These are phyloP conservation scores for Gryon sp. DNA, from an alignment of 1,140 invertebrate genomes.

Conservation along the genomic window DNA sequence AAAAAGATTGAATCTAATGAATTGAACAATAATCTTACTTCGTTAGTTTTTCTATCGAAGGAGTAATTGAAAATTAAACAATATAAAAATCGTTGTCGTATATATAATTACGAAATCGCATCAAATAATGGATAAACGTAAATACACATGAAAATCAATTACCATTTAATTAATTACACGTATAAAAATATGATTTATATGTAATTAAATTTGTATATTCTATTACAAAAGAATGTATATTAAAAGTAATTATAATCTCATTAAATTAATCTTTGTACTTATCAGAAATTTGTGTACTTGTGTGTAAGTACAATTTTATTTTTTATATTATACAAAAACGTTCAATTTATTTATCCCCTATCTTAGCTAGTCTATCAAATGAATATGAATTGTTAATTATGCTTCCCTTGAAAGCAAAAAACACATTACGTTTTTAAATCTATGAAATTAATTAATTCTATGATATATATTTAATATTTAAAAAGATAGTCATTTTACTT, in stretches of 20 bases:
- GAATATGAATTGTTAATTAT: conserved; percentile 25
- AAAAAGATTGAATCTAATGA: too few species aligned
- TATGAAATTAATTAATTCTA: conserved; percentile 54
- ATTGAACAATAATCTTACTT: too few species aligned
- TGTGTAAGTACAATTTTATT: conserved; percentile 49
- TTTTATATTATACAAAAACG: conserved; percentile 47
- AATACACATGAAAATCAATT: not conserved
- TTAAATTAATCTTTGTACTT: conserved; percentile 60
- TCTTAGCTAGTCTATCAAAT: conserved; percentile 38
- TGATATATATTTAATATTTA: conserved; percentile 11
- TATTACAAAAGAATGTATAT: conserved; percentile 8
- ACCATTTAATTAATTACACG: conserved; percentile 9
- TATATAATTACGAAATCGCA: too few species aligned
- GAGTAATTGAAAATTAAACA: too few species aligned
- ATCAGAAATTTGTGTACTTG: conserved; percentile 55
- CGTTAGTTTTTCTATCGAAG: too few species aligned
- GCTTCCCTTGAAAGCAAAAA: conserved; percentile 9
- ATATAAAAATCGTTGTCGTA: too few species aligned
- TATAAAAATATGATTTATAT: conserved; percentile 16
- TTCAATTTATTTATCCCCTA: conserved; percentile 38
- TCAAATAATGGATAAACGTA: too few species aligned
- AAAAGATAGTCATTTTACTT: conserved; percentile 26
- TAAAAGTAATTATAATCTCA: conserved; percentile 43
- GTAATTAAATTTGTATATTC: not conserved
- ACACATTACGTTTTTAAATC: conserved; percentile 18